A percentile compares a stretch with the other conserved stretches of the same genome.
Conservation (phyloP, 2,113 vertebrate species). For the Hipposideros armiger region DNA sequence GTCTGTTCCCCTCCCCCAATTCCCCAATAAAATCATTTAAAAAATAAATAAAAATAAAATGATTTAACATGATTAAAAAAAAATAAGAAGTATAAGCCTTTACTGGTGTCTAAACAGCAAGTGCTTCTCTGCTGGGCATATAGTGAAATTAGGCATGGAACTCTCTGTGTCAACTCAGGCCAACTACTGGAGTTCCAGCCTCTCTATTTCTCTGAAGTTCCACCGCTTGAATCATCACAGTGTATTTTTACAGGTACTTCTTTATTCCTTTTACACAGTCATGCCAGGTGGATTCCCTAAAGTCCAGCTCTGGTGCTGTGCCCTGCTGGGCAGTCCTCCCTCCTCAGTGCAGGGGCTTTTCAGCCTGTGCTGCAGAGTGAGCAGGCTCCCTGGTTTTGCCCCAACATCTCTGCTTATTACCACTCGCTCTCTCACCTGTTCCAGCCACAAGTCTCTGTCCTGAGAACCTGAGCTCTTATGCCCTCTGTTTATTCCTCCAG, state of each 20-base stretch:
- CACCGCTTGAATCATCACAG: too few species aligned
- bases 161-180: neutral
- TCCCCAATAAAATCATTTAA: too few species aligned
- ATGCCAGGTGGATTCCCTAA: neutral
- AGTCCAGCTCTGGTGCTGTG: neutral
- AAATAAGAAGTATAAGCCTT: too few species aligned
- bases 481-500: neutral
- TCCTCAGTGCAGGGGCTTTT: neutral
- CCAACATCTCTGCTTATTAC: too few species aligned
- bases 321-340: neutral
- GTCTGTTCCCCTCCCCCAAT: too few species aligned
- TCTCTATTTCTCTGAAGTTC: neutral
- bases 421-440: neutral
- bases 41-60: too few species aligned
- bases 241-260: neutral
- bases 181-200: neutral
- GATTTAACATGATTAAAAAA: too few species aligned
- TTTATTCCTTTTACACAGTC: neutral
- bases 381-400: neutral
- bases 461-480: neutral
- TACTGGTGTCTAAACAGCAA: neutral
- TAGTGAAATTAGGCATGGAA: neutral
- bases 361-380: too few species aligned
- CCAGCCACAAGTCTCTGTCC: neutral
- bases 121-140: neutral